Evolutionary conservation across 2,113 vertebrate species (phyloP), one percentile per base, ranked within the genome.

Genomic region (Leucosticte australis): DNA sequence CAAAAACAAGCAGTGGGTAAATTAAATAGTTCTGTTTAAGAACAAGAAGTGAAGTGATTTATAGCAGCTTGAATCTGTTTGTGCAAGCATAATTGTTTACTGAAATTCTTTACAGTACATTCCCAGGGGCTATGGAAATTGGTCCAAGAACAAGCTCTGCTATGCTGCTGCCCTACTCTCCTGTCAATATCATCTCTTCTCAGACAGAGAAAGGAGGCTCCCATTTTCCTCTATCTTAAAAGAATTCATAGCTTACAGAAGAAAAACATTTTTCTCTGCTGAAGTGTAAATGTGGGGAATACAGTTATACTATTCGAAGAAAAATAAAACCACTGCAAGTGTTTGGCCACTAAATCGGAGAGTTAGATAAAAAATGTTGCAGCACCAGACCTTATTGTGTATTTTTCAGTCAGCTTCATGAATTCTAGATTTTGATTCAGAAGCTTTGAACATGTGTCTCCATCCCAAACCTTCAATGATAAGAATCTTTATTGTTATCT

Each of bases 51-150:
- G 53, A 56, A 82, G 71, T 92, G 81, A 82, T 94, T 94, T 84
- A 80, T 84, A 89, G 89, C 87, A 92, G 49, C 87, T 92, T 82
- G 83, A 82, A 92, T 95, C 84, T 92, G 69, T 95, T 92, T 92
- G 64, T 87, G 87, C 69, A 93, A 89, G 81, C 69, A 33, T 79
- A 89, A 75, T 89, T 94, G 73, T 94, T 95, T 86, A 67, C 75
- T 84, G 83, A 77, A 83, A 89, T 89, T 84, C 91, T 87, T 94
- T 94, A 87, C 65, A 47, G 57, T 84, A 46, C 20, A 5, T 92
- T 95, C 81, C 83, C 78, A 26, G n/a, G n/a, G 69, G 91, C 83
- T 85, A 79, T 92, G 91, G 81, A 92, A 94, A 91, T 71, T 24
- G n/a, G 53, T 91, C 62, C 81, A 89, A 86, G 77, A 95, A 75